These are phyloP conservation scores for Cotesia glomerata DNA, from an alignment of 1,140 invertebrate species.

Conservation along the genomic window DNA sequence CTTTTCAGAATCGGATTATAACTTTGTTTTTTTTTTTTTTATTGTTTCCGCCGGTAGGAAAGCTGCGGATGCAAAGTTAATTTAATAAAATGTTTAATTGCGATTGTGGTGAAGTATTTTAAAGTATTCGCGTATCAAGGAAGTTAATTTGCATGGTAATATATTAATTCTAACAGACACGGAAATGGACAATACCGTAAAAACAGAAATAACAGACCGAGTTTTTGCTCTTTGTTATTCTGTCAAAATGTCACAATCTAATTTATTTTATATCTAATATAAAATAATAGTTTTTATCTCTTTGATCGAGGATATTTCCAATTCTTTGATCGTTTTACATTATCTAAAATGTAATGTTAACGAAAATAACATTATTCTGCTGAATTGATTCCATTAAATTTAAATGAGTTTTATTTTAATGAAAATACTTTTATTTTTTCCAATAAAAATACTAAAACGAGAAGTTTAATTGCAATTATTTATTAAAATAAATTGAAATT, in stretches of 20 bases:
- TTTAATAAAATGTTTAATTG: neutral
- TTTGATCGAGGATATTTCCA: neutral
- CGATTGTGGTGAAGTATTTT: neutral
- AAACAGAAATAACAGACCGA: neutral
- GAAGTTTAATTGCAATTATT: too few species aligned
- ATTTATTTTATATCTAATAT: neutral
- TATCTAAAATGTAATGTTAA: neutral
- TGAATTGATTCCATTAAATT: neutral
- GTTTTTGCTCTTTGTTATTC: neutral
- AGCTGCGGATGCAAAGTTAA: neutral
- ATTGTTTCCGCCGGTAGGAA: too few species aligned
- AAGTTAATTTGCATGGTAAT: conserved; percentile 26
- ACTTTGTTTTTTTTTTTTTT: conserved; percentile 1
- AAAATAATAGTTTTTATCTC: too few species aligned
- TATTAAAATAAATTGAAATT: too few species aligned
- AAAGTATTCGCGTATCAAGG: neutral
- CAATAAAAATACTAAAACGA: too few species aligned
- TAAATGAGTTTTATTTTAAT: neutral
- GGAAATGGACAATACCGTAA: neutral
- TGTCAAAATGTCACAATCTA: conserved; percentile 3
- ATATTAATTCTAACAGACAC: conserved; percentile 21
- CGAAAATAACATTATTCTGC: too few species aligned
- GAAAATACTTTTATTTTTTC: too few species aligned
- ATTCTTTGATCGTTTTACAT: neutral
- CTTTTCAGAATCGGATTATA: neutral